A percentile compares a stretch with the other conserved stretches of the same genome.
Evolutionary conservation across 2,888 invertebrate species (phyloP).

Genomic region (Xestia ashworthii): DNA sequence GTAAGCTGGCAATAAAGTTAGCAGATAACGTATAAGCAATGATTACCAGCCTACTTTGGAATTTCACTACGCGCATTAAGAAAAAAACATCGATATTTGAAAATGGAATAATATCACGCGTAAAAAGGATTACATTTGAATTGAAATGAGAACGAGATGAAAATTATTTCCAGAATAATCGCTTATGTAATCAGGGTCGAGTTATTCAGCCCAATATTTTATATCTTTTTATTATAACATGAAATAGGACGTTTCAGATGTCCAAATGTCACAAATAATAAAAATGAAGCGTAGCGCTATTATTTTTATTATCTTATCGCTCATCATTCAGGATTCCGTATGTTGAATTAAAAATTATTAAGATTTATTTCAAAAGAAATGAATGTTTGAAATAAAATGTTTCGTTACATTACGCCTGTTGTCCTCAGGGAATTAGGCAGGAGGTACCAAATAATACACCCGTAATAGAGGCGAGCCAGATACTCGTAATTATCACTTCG

Average conservation of each 20-base stretch:
- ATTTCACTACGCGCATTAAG: too few species aligned
- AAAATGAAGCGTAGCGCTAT: slow-evolving; percentile 39
- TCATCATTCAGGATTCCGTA: slow-evolving; percentile 41
- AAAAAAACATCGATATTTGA: neutral
- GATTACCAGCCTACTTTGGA: neutral
- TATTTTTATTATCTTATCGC: slow-evolving; percentile 48
- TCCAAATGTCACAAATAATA: slow-evolving; percentile 45
- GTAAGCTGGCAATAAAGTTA: neutral
- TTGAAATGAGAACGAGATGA: neutral
- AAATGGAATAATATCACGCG: slow-evolving; percentile 1
- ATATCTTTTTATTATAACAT: slow-evolving; percentile 37
- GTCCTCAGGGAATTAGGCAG: too few species aligned
- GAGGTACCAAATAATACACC: too few species aligned
- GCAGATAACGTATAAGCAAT: neutral
- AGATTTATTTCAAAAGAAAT: neutral
- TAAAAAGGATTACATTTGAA: neutral
- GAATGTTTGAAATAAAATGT: too few species aligned
- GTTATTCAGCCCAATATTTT: slow-evolving; percentile 25
- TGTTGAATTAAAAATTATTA: fast-evolving
- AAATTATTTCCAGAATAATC: neutral
- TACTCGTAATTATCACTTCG: too few species aligned
- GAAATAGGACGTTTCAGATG: slow-evolving; percentile 33
- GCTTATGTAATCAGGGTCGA: neutral
- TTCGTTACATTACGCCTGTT: too few species aligned
- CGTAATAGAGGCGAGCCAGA: too few species aligned